phyloP scores from a whole-genome alignment of 2,113 vertebrate genomes.

The Pica pica region DNA sequence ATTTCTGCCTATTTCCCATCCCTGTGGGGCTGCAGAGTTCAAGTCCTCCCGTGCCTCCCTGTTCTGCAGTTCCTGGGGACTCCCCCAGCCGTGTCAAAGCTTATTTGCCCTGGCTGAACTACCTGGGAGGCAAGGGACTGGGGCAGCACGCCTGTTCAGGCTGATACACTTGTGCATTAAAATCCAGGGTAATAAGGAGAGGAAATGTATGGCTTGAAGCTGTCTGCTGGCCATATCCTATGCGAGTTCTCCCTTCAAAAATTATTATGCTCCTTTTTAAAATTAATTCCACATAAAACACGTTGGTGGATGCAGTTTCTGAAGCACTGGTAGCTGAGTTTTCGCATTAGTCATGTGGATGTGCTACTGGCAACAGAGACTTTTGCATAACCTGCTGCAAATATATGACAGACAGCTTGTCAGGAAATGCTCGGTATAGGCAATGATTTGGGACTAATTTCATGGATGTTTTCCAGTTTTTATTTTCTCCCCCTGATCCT shows the following conservation, averaged over 20 bases:
- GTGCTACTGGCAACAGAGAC: slow-evolving; percentile 9
- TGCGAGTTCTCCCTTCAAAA: not conserved
- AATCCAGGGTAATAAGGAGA: not conserved
- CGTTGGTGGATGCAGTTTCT: not conserved
- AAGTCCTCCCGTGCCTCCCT: not conserved
- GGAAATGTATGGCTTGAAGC: not conserved
- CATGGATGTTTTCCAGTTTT: slow-evolving; percentile 81
- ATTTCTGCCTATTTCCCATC: not conserved
- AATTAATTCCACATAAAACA: slow-evolving; percentile 29
- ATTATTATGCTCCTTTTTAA: not conserved
- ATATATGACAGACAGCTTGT: slow-evolving; percentile 70
- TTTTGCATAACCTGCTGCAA: slow-evolving; percentile 54
- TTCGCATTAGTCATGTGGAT: not conserved
- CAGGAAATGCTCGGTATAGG: slow-evolving; percentile 71
- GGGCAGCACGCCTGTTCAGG: not conserved
- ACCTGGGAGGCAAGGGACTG: not conserved
- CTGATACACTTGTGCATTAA: not conserved
- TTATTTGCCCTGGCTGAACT: not conserved
- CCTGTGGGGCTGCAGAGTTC: not conserved
- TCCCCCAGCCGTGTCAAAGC: accelerated
- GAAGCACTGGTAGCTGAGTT: not conserved
- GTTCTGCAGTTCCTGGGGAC: not conserved
- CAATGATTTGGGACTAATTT: slow-evolving; percentile 78
- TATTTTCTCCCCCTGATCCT: slow-evolving; percentile 65
- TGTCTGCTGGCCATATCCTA: not conserved